Conservation (phyloP, 2,888 invertebrate genomes). For the Helicoverpa assulta region DNA sequence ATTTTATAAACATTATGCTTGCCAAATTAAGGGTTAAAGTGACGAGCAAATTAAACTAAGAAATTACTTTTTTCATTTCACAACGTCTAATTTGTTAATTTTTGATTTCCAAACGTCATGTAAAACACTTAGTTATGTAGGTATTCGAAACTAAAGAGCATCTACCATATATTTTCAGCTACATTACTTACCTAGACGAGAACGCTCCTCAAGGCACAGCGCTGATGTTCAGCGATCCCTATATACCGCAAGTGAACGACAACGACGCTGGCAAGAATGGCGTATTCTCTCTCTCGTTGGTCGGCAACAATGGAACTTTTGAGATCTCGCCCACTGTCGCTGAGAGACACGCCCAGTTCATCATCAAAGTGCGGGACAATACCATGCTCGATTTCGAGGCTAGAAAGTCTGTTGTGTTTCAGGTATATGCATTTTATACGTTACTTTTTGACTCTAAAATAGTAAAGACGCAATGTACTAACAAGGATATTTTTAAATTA, state of each 20-base stretch:
- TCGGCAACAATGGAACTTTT: constrained; percentile 96
- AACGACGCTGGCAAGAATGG: constrained; percentile 95
- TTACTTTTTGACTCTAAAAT: no score
- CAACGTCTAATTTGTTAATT: neutral
- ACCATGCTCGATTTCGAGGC: constrained; percentile 96
- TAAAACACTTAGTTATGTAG: no score
- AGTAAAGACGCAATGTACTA: no score
- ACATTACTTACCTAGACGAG: constrained; percentile 94
- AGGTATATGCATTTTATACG: constrained; percentile 82
- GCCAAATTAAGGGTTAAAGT: no score
- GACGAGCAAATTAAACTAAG: no score
- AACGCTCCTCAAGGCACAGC: constrained; percentile 95
- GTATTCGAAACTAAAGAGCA: neutral
- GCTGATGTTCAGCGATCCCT: constrained; percentile 93
- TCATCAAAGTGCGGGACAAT: constrained; percentile 95
- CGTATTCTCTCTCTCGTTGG: constrained; percentile 94
- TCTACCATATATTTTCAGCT: constrained; percentile 90
- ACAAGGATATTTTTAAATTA: constrained; percentile 65
- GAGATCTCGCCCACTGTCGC: constrained; percentile 96
- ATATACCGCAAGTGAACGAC: constrained; percentile 93
- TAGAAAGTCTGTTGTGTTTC: constrained; percentile 93
- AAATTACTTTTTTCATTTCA: no score
- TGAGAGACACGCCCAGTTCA: constrained; percentile 94
- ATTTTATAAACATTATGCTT: no score
- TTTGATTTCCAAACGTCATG: no score